A percentile compares a stretch with the other conserved stretches of the same genome.
phyloP scores from a whole-genome alignment of 2,797 vertebrate genomes.

The Hemibagrus guttatus region DNA sequence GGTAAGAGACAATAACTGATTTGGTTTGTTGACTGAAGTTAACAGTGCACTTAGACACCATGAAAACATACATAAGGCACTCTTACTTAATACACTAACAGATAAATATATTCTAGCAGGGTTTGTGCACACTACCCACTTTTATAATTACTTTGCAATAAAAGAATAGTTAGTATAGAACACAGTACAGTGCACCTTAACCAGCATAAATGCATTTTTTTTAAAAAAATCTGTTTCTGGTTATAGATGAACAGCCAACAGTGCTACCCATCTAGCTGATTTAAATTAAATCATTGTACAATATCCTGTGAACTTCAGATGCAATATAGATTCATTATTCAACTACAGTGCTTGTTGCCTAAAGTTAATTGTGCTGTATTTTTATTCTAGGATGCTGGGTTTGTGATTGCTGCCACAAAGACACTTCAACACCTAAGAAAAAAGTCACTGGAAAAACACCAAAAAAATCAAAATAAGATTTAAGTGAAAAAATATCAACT shows the following conservation, averaged over 20 bases:
- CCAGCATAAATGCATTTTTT: neutral
- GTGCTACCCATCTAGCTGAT: neutral
- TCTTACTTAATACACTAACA: neutral
- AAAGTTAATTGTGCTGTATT: constrained; percentile 7
- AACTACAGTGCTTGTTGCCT: neutral
- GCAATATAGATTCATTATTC: neutral
- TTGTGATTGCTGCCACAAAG: constrained; percentile 92
- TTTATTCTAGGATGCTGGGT: constrained; percentile 89
- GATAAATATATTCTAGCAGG: neutral
- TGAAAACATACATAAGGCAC: neutral
- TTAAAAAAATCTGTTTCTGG: neutral
- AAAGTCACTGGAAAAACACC: constrained; percentile 87
- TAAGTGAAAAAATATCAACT: constrained; percentile 56
- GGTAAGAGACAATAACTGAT: constrained; percentile 72
- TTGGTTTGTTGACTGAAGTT: neutral
- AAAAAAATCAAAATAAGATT: constrained; percentile 80
- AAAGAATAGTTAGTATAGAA: neutral
- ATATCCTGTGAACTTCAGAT: neutral
- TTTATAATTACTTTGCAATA: neutral
- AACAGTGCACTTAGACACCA: neutral
- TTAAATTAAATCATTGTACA: neutral
- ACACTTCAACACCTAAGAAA: constrained; percentile 85
- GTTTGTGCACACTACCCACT: neutral
- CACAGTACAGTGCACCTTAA: neutral
- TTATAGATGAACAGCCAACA: neutral